Base-by-base conservation (phyloP, 2,888 invertebrate genomes). In the Ametastegia equiseti region DNA sequence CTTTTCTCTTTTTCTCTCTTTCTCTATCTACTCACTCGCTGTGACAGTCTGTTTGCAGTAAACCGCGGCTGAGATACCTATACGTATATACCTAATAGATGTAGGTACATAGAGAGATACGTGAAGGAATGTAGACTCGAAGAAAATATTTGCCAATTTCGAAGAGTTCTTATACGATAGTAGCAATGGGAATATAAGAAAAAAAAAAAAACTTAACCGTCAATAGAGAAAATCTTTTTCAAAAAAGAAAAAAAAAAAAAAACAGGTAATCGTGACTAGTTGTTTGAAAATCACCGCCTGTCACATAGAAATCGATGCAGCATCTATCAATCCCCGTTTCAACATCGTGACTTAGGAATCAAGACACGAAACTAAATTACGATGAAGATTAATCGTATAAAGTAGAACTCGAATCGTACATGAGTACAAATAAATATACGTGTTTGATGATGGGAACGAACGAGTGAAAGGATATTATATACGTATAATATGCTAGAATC, bases 201-300 rank as follows among this genome's bases (percentile, higher is more conserved):
- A 13, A 7, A 9, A 60, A 15, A 39, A 39, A 67, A 39, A 67
- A 39, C n/a, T n/a, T n/a, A n/a, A n/a, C 9, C 2, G 36, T 27
- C 47, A 30, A 45, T 27, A 47, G 42, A 71, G 71, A 42, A 71
- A 71, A 42, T 71, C 15, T 27, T 6, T 1, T n/a, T n/a, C n/a
- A 60, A 15, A 30, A 63, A 33, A 15, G 11, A 33, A 63, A 33
- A 67, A 42, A 15, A 67, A 42, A 19, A 42, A 63, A 63, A 63
- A 63, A 54, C 23, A n/a, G 60, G 13, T 13, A 5, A 30, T 9
- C 42, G 30, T 9, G 30, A 42, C 45, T 45, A 11, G 71, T 47
- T 75, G 75, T 75, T 75, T 54, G 75, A 60, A 78, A 78, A 78
- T 60, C 57, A 63, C 78, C 78, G 60, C 39, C 63, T 78, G 75